Percentiles rank a stretch among this genome's conserved stretches.
Conservation (phyloP, 2,113 vertebrate species). For the Protomyctophum bolini region DNA sequence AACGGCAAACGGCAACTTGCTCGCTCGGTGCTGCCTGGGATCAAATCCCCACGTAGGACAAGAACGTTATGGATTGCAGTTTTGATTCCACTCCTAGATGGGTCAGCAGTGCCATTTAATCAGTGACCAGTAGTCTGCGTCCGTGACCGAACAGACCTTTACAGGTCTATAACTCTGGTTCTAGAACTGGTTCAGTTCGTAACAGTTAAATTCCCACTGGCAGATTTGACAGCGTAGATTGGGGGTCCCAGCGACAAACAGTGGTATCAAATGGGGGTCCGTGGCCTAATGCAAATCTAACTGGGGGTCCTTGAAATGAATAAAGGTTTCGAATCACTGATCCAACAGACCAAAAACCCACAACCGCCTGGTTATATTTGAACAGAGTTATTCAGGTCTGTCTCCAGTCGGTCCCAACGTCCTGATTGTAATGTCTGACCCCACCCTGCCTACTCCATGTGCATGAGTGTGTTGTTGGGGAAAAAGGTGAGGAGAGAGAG, state of each 20-base stretch:
- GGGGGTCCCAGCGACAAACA: constrained; percentile 1
- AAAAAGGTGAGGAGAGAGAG: constrained; percentile 5
- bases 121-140: background rate
- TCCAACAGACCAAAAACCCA: no score
- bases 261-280: background rate
- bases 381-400: background rate
- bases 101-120: background rate
- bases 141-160: background rate
- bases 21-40: no score
- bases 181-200: no score
- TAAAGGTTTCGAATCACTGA: no score
- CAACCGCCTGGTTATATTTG: no score
- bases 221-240: constrained; percentile 10
- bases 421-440: constrained; percentile 63
- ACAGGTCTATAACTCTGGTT: background rate
- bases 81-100: no score
- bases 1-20: no score
- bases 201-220: no score
- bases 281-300: background rate
- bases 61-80: no score
- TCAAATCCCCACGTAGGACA: no score
- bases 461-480: constrained; percentile 15
- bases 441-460: constrained; percentile 23
- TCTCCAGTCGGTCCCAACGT: constrained; percentile 29
- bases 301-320: no score